Conservation (phyloP, 2,113 vertebrate genomes). For the Bufo bufo region DNA sequence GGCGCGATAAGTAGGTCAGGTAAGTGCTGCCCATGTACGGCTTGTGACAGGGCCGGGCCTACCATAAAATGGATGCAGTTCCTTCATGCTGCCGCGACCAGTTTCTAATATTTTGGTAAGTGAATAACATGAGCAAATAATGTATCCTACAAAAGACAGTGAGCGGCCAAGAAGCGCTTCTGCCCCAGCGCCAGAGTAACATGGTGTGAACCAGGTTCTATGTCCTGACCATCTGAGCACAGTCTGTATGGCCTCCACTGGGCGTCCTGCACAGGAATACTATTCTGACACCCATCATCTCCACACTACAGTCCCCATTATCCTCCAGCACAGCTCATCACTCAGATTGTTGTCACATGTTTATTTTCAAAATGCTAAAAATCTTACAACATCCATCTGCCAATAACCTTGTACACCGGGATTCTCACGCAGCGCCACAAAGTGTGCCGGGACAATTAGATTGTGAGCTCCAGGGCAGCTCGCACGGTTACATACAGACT, state of each 20-base stretch:
- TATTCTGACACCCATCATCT: not conserved
- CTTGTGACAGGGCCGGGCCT: not conserved
- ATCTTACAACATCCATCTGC: not conserved
- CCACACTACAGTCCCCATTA: not conserved
- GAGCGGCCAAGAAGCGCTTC: no score
- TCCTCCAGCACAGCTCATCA: not conserved
- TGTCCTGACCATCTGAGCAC: no score
- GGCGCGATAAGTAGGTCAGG: not conserved
- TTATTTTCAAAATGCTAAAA: not conserved
- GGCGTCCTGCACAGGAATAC: not conserved
- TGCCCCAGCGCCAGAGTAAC: no score
- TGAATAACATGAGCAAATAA: not conserved
- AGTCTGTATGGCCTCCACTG: not conserved
- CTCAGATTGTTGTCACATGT: not conserved
- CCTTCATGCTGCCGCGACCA: not conserved
- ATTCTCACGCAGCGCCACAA: not conserved
- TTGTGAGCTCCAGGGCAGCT: not conserved
- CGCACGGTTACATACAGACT: not conserved
- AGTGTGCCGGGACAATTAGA: not conserved
- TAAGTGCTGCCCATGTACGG: not conserved
- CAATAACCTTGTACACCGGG: not conserved
- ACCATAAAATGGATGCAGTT: not conserved
- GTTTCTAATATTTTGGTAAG: not conserved
- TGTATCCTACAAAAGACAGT: not conserved
- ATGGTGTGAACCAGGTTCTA: no score